Percentiles rank a stretch among this genome's conserved stretches.
These are phyloP conservation scores for Pelmatolapia mariae DNA, from an alignment of 2,113 vertebrate genomes.

Conservation along the genomic window DNA sequence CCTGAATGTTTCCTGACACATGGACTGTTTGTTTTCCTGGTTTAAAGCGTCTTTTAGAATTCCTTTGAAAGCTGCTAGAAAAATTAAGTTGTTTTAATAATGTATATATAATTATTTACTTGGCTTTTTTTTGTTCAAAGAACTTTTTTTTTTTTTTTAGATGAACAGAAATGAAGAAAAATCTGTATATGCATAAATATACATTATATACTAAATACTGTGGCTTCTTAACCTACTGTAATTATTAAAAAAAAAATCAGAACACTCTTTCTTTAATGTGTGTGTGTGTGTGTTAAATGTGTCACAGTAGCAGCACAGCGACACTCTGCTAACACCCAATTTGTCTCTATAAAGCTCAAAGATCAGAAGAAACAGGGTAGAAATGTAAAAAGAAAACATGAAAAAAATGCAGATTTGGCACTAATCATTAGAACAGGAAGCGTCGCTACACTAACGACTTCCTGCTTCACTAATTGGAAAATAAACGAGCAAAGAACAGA, in stretches of 20 bases:
- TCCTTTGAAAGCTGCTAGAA: neutral
- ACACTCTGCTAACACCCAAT: slow-evolving; percentile 36
- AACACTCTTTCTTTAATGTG: neutral
- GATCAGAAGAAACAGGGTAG: slow-evolving; percentile 27
- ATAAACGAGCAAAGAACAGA: slow-evolving; percentile 18
- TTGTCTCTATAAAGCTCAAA: slow-evolving; percentile 56
- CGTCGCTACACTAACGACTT: slow-evolving; percentile 30
- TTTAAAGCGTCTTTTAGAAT: neutral
- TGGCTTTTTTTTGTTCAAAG: too few species aligned
- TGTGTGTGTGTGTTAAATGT: neutral
- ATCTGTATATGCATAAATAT: neutral
- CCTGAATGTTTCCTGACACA: neutral
- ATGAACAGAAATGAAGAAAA: neutral
- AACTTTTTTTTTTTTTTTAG: neutral
- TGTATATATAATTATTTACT: neutral
- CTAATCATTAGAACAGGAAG: slow-evolving; percentile 45
- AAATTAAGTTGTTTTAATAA: neutral
- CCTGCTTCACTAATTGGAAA: slow-evolving; percentile 59
- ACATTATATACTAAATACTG: neutral
- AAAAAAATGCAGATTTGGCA: slow-evolving; percentile 17
- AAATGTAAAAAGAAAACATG: slow-evolving; percentile 11
- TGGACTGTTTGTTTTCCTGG: neutral
- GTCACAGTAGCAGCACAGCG: neutral
- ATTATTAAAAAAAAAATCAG: neutral
- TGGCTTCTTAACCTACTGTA: neutral